phyloP scores from a whole-genome alignment of 92 coral and sea anemone species.

The Chrysogorgia sp. region DNA sequence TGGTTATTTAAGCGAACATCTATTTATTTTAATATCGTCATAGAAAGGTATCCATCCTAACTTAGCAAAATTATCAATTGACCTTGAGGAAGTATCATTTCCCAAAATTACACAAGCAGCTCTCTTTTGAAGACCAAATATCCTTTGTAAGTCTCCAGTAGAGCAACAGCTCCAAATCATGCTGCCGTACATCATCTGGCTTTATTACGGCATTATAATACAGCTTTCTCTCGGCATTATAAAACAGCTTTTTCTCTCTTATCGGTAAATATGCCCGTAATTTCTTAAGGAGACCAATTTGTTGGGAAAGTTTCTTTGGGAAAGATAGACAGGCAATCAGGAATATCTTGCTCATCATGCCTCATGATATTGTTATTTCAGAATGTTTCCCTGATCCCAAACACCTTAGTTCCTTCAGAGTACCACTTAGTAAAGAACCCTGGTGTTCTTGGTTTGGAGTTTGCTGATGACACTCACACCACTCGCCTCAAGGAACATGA shows the following conservation, averaged over 20 bases:
- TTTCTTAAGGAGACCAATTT: slow-evolving; percentile 1
- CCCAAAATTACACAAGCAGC: slow-evolving; percentile 54
- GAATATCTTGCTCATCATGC: no score
- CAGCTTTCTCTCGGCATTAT: slow-evolving; percentile 41
- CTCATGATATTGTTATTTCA: slow-evolving; percentile 6
- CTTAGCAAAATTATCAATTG: slow-evolving; percentile 42
- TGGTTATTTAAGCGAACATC: not conserved
- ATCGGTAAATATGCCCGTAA: not conserved
- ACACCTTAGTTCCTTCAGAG: slow-evolving; percentile 84
- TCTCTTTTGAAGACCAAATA: slow-evolving; percentile 57
- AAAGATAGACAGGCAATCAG: no score
- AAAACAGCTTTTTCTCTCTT: not conserved
- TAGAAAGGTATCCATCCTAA: slow-evolving; percentile 38
- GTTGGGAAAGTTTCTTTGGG: slow-evolving; percentile 1
- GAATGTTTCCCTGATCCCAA: slow-evolving; percentile 74
- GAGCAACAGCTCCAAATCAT: slow-evolving; percentile 41
- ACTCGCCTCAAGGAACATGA: slow-evolving; percentile 83
- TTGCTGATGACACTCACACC: slow-evolving; percentile 86
- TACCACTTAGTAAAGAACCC: slow-evolving; percentile 97
- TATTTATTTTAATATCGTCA: slow-evolving; percentile 28
- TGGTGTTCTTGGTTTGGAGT: slow-evolving; percentile 95
- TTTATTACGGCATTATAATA: slow-evolving; percentile 45
- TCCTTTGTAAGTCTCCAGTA: slow-evolving; percentile 40
- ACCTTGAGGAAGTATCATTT: slow-evolving; percentile 46
- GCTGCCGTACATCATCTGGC: slow-evolving; percentile 34